A percentile compares a stretch with the other conserved stretches of the same genome.
phyloP scores from a whole-genome alignment of 2,888 invertebrate species.

The Apoda limacodes region DNA sequence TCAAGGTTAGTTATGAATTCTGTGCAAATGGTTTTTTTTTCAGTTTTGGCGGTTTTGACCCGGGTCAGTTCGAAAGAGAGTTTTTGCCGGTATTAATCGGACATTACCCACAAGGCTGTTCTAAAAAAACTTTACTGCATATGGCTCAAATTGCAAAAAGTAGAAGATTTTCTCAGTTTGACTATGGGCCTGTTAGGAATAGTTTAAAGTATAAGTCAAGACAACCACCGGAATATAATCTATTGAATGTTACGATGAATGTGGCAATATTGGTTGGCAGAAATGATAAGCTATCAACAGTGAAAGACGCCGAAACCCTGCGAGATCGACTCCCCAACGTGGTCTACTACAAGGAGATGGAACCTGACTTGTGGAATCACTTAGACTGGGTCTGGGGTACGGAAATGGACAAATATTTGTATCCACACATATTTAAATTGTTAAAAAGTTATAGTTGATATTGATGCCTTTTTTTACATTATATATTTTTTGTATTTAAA shows the following conservation, averaged over 20 bases:
- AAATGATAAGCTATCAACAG: conserved; percentile 59
- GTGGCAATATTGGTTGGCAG: conserved; percentile 49
- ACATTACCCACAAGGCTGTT: conserved; percentile 28
- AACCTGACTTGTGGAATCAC: conserved; percentile 27
- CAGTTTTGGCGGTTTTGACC: conserved; percentile 57
- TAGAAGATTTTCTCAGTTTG: conserved; percentile 20
- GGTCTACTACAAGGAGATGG: conserved; percentile 23
- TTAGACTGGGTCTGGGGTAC: conserved; percentile 29
- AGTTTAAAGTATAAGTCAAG: conserved; percentile 18
- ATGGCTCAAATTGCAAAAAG: conserved; percentile 20
- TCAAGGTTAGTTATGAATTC: conserved; percentile 16
- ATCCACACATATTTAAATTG: conserved; percentile 24
- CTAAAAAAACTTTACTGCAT: conserved; percentile 25
- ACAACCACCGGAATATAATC: conserved; percentile 24
- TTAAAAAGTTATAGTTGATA: conserved; percentile 18
- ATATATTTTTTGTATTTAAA: no score
- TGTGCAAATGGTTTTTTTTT: conserved; percentile 38
- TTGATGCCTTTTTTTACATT: no score
- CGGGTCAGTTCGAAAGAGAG: conserved; percentile 60
- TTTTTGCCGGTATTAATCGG: conserved; percentile 23
- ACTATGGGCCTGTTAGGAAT: conserved; percentile 21
- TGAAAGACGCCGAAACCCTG: conserved; percentile 24
- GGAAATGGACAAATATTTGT: conserved; percentile 27
- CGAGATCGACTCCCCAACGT: conserved; percentile 26
- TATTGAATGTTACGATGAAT: conserved; percentile 26